A percentile compares a stretch with the other conserved stretches of the same genome.
These are phyloP conservation scores for Meganola albula DNA, from an alignment of 2,888 invertebrate genomes.

Conservation along the genomic window DNA sequence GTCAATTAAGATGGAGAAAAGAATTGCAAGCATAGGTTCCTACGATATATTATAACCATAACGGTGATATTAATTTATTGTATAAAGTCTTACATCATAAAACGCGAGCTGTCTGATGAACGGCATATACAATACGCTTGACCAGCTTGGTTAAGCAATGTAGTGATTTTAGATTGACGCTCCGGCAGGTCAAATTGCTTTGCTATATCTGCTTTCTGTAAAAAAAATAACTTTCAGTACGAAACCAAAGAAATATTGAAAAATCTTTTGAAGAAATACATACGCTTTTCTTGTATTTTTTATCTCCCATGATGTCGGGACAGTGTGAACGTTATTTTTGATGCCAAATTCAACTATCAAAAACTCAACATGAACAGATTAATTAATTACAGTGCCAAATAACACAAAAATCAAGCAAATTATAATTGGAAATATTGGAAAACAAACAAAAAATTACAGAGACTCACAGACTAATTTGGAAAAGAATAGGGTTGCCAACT, in stretches of 20 bases:
- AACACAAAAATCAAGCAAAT: background rate
- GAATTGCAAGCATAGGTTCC: too few relatives aligned
- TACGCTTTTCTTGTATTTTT: conserved; percentile 65
- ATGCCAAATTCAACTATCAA: background rate
- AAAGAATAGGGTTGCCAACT: too few relatives aligned
- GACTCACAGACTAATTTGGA: too few relatives aligned
- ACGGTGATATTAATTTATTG: too few relatives aligned
- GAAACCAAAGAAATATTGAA: background rate
- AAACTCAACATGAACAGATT: too few relatives aligned
- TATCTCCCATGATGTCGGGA: conserved; percentile 50
- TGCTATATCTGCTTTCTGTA: conserved; percentile 91
- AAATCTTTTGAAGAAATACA: conserved; percentile 23
- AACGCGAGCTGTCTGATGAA: conserved; percentile 94
- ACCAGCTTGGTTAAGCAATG: conserved; percentile 90
- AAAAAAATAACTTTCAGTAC: conserved; percentile 13
- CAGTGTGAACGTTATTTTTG: background rate
- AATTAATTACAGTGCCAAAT: background rate
- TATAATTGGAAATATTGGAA: too few relatives aligned
- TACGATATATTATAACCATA: too few relatives aligned
- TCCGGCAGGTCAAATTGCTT: conserved; percentile 93
- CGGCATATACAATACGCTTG: conserved; percentile 97
- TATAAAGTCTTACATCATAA: conserved; percentile 97
- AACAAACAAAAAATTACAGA: too few relatives aligned
- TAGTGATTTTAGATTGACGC: conserved; percentile 92
- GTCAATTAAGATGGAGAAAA: too few relatives aligned